Percentiles rank a stretch among this genome's conserved stretches.
phyloP scores from a whole-genome alignment of 2,888 invertebrate genomes.

The Scaptomyza polygonia region DNA sequence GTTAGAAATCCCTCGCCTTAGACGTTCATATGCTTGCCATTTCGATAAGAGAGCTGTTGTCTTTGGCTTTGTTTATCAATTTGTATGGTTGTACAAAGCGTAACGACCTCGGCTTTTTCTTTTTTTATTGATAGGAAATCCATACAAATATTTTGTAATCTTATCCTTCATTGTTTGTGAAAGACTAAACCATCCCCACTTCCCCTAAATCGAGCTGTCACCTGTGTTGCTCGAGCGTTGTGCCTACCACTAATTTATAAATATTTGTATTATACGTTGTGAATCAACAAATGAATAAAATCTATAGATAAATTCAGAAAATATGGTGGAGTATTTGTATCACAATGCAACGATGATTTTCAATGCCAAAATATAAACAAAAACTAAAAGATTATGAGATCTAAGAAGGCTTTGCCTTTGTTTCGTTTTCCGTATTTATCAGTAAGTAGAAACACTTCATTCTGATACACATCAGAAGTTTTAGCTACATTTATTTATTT shows the following conservation, averaged over 20 bases:
- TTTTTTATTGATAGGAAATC: conserved; percentile 58
- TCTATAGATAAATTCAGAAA: not conserved
- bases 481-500: too few relatives aligned
- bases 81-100: conserved; percentile 7
- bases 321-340: not conserved
- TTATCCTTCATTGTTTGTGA: conserved; percentile 41
- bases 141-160: conserved; percentile 48
- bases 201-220: not conserved
- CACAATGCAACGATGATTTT: not conserved
- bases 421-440: not conserved
- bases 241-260: conserved; percentile 21
- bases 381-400: not conserved
- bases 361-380: too few relatives aligned
- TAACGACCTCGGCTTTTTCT: conserved; percentile 6
- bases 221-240: conserved; percentile 2
- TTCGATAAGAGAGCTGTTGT: conserved; percentile 42
- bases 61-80: conserved; percentile 39
- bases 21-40: not conserved
- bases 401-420: not conserved
- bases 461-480: not conserved
- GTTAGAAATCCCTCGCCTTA: conserved; percentile 20
- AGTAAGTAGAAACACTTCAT: not conserved
- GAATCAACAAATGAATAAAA: not conserved
- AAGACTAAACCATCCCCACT: not conserved
- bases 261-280: conserved; percentile 7